These are phyloP conservation scores for Triops longicaudatus DNA, from an alignment of 1,140 invertebrate genomes.

Conservation along the genomic window DNA sequence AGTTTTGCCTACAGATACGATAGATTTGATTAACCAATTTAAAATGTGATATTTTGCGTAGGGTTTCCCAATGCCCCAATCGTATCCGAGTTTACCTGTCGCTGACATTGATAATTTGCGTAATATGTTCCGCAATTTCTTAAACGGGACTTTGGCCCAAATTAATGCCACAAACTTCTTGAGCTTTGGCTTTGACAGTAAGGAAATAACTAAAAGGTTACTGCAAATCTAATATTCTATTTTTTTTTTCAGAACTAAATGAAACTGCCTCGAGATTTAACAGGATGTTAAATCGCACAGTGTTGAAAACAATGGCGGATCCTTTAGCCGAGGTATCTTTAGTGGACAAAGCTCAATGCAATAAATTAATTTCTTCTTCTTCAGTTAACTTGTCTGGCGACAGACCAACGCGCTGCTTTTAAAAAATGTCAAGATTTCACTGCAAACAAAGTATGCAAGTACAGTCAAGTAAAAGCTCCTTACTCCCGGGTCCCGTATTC, in stretches of 20 bases:
- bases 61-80: not conserved
- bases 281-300: not conserved
- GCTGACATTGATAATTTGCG: not conserved
- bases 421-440: not conserved
- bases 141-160: not conserved
- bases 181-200: not conserved
- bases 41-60: not conserved
- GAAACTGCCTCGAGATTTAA: not conserved
- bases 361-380: not conserved
- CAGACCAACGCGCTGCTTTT: not conserved
- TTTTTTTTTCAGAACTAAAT: not conserved
- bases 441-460: not conserved
- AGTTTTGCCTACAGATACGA: too few relatives aligned
- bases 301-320: not conserved
- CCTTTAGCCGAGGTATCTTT: not conserved
- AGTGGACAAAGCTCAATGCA: not conserved
- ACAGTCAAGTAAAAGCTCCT: too few relatives aligned
- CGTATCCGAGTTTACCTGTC: not conserved
- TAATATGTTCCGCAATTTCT: not conserved
- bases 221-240: not conserved
- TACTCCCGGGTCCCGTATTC: too few relatives aligned
- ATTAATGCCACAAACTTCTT: not conserved
- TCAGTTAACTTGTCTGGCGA: not conserved
- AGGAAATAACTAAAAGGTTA: too few relatives aligned
- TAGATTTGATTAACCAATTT: too few relatives aligned